phyloP scores from a whole-genome alignment of 2,888 invertebrate genomes.

The Parascotia fuliginaria region DNA sequence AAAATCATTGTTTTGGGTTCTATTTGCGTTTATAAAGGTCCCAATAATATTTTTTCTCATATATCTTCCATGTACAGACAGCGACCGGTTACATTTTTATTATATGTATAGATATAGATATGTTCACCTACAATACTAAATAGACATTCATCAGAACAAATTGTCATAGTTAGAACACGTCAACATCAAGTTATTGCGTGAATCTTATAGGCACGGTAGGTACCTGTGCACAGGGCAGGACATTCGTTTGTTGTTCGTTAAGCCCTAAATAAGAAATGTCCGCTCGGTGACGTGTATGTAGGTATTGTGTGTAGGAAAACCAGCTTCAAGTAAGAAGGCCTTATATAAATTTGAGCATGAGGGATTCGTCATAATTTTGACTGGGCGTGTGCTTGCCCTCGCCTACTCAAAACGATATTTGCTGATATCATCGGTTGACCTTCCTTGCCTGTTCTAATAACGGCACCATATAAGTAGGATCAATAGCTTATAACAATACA shows the following conservation, averaged over 20 bases:
- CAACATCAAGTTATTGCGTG: not conserved
- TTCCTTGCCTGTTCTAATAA: constrained; percentile 32
- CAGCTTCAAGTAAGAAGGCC: constrained; percentile 15
- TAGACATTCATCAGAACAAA: too few relatives aligned
- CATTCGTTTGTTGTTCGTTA: too few relatives aligned
- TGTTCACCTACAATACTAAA: too few relatives aligned
- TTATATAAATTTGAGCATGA: constrained; percentile 24
- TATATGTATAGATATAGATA: too few relatives aligned
- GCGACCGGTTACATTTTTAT: too few relatives aligned
- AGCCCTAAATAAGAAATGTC: not conserved
- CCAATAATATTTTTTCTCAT: too few relatives aligned
- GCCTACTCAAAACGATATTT: constrained; percentile 37
- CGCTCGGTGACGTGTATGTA: not conserved
- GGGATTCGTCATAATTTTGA: constrained; percentile 38
- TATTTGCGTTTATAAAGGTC: too few relatives aligned
- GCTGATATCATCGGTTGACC: constrained; percentile 46
- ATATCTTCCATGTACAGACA: too few relatives aligned
- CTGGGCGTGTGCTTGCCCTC: constrained; percentile 36
- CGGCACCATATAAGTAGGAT: constrained; percentile 21
- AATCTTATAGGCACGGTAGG: too few relatives aligned
- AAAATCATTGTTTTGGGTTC: too few relatives aligned
- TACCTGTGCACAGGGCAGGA: too few relatives aligned
- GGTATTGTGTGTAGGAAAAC: constrained; percentile 11
- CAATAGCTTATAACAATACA: constrained; percentile 20
- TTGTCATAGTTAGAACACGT: not conserved